Evolutionary conservation across 2,888 invertebrate genomes (phyloP).

Genomic region (Therioaphis trifolii): DNA sequence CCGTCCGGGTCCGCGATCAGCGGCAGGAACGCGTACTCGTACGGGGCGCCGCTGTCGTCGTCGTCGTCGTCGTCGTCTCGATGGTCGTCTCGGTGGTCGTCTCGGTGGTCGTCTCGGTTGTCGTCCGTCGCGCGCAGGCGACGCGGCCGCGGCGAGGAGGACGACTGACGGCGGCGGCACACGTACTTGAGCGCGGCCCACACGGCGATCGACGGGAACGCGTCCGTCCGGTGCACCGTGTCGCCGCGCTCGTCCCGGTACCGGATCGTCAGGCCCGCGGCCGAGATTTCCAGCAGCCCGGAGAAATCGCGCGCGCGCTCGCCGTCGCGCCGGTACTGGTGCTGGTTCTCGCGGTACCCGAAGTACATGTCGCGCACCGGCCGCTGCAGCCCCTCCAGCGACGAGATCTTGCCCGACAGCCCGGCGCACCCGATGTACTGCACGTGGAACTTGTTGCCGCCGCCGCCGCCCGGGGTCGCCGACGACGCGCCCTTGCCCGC

Average conservation of each 20-base stretch:
- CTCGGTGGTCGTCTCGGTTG: conserved; percentile 6
- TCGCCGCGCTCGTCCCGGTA: conserved; percentile 55
- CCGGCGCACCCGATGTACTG: conserved; percentile 86
- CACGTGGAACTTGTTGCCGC: conserved; percentile 70
- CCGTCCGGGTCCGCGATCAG: conserved; percentile 85
- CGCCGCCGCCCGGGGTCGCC: neutral
- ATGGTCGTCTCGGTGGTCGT: conserved; percentile 20
- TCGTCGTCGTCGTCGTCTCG: conserved; percentile 68
- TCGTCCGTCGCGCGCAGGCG: conserved; percentile 31
- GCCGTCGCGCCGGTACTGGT: neutral
- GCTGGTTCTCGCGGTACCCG: conserved; percentile 61
- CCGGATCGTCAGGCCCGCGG: conserved; percentile 75
- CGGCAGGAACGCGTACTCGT: conserved; percentile 84
- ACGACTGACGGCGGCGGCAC: conserved; percentile 73
- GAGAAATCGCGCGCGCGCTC: conserved; percentile 25
- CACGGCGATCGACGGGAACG: conserved; percentile 90
- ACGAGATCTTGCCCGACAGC: conserved; percentile 80
- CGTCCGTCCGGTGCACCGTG: conserved; percentile 72
- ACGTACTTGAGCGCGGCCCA: conserved; percentile 93
- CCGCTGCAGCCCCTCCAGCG: conserved; percentile 83
- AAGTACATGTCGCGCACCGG: conserved; percentile 81
- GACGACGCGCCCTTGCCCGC: conserved; percentile 57
- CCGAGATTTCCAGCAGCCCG: conserved; percentile 74
- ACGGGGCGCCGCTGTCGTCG: conserved; percentile 64
- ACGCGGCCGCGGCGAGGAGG: conserved; percentile 35